A percentile compares a stretch with the other conserved stretches of the same genome.
These are phyloP conservation scores for Scomber japonicus DNA, from an alignment of 2,113 vertebrate genomes.

Conservation along the genomic window DNA sequence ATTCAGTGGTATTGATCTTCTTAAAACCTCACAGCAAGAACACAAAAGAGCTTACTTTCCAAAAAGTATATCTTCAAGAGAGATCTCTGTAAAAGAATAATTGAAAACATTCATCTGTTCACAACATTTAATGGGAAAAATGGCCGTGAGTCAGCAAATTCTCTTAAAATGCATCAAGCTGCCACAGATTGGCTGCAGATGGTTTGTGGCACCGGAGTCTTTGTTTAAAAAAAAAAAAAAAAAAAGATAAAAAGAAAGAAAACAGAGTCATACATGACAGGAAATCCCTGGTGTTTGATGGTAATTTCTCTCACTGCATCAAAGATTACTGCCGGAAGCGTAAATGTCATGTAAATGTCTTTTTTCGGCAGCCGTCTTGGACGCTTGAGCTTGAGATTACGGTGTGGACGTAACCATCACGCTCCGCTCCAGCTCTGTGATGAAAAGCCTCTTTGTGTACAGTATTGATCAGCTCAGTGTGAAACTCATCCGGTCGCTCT, in stretches of 20 bases:
- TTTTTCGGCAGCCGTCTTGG: conserved; percentile 6
- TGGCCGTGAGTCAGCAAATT: too few relatives aligned
- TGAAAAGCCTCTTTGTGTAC: conserved; percentile 50
- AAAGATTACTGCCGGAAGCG: conserved; percentile 15
- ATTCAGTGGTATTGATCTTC: conserved; percentile 1
- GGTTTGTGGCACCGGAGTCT: conserved; percentile 1
- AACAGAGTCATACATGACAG: background rate
- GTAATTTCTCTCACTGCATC: background rate
- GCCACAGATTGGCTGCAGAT: background rate
- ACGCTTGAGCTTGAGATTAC: background rate
- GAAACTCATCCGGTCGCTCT: conserved; percentile 49
- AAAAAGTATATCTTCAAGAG: background rate
- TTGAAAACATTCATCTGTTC: background rate
- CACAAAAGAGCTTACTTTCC: too few relatives aligned
- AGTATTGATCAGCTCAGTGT: conserved; percentile 55
- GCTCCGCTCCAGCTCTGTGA: conserved; percentile 32
- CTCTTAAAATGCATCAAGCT: background rate
- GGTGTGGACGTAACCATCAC: background rate
- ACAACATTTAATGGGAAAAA: background rate
- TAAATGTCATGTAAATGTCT: background rate
- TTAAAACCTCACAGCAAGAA: background rate
- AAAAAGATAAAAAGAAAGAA: too few relatives aligned
- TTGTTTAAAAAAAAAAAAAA: background rate
- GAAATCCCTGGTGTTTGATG: background rate
- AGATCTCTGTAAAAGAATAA: background rate